Percentiles rank a stretch among this genome's conserved stretches.
Evolutionary conservation across 1,140 invertebrate genomes (phyloP).

Genomic region (Mycetomoellerius zeteki): DNA sequence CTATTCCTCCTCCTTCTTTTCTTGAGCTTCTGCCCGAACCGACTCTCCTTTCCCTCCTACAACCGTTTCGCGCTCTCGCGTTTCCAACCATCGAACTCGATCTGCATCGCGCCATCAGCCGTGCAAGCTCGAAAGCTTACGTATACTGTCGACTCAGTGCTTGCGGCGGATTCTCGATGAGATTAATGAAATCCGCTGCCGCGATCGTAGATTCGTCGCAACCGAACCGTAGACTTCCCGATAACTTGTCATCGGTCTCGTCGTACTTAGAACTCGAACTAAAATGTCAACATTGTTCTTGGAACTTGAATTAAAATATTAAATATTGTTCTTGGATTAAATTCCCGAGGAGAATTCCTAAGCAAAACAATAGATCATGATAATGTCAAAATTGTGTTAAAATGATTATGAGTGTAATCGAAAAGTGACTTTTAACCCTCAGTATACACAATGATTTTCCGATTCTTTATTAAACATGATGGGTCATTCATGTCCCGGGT

Average conservation of each 20-base stretch:
- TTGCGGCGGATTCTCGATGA: slow-evolving; percentile 31
- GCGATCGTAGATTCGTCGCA: neutral
- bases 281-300: neutral
- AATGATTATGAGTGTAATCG: too few species aligned
- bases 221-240: neutral
- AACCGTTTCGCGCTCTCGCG: neutral
- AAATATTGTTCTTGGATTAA: neutral
- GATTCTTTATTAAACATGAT: too few species aligned
- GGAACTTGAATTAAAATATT: neutral
- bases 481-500: too few species aligned
- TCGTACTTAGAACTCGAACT: neutral
- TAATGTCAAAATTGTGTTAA: too few species aligned
- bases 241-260: neutral
- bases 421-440: too few species aligned
- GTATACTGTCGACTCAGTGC: slow-evolving; percentile 13
- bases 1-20: slow-evolving; percentile 71
- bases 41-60: slow-evolving; percentile 19
- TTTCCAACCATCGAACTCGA: slow-evolving; percentile 42
- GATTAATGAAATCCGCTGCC: slow-evolving; percentile 15
- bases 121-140: slow-evolving; percentile 59
- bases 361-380: too few species aligned
- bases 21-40: slow-evolving; percentile 69
- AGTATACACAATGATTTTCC: too few species aligned
- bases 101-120: slow-evolving; percentile 61
- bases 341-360: neutral